A percentile compares a stretch with the other conserved stretches of the same genome.
These are phyloP conservation scores for Garra rufa DNA, from an alignment of 2,113 vertebrate genomes.

Conservation along the genomic window DNA sequence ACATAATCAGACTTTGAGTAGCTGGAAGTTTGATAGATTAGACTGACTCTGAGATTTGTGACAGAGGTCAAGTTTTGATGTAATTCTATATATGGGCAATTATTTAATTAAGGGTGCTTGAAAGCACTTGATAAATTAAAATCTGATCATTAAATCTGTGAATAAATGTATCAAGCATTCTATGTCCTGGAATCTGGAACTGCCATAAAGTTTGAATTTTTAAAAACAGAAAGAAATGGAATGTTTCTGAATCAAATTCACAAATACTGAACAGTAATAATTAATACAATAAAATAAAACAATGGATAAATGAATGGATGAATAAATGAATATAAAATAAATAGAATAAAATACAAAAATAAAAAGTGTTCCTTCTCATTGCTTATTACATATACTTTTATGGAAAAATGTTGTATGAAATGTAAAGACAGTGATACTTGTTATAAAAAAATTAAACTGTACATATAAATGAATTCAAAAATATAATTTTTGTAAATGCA, in stretches of 20 bases:
- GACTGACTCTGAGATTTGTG: no score
- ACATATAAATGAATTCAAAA: neutral
- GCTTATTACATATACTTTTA: no score
- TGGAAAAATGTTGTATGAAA: no score
- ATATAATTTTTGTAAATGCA: no score
- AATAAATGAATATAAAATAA: neutral
- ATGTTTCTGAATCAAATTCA: neutral
- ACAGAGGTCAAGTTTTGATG: no score
- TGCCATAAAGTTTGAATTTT: neutral
- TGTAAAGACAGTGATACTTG: no score
- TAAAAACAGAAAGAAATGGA: neutral
- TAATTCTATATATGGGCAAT: neutral
- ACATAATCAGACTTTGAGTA: neutral
- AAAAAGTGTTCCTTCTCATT: neutral
- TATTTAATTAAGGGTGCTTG: neutral
- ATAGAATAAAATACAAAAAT: neutral
- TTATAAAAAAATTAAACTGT: neutral
- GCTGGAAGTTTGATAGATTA: neutral
- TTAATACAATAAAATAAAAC: no score
- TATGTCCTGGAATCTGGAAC: neutral
- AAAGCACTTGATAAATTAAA: neutral
- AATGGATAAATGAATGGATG: no score
- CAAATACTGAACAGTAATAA: neutral
- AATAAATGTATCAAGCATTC: neutral
- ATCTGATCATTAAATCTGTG: neutral